Percentiles rank a stretch among this genome's conserved stretches.
Conservation (phyloP, 2,113 vertebrate species). For the Aphyosemion australe region DNA sequence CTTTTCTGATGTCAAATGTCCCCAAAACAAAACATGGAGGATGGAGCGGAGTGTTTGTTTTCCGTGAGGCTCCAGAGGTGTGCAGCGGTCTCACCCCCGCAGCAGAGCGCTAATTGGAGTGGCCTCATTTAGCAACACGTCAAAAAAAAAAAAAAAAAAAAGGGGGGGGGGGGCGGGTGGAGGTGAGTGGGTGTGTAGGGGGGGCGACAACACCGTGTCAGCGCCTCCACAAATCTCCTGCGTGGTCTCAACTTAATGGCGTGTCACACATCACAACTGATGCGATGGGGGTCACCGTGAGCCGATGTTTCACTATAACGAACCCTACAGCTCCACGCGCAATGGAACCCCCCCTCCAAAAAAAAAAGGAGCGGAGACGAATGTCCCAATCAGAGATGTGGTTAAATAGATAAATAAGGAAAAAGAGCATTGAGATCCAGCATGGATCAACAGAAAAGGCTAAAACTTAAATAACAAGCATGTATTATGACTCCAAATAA, state of each 20-base stretch:
- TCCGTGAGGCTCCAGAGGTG: conserved; percentile 30
- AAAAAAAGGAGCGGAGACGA: conserved; percentile 35
- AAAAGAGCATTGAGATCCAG: conserved; percentile 4
- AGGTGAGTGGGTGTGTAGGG: too few species aligned
- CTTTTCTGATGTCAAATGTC: background rate
- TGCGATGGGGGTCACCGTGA: conserved; percentile 70
- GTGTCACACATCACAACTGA: conserved; percentile 74
- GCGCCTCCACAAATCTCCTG: conserved; percentile 79
- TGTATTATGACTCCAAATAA: too few species aligned
- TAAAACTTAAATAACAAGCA: too few species aligned
- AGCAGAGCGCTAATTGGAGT: conserved; percentile 77
- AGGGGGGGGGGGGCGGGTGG: background rate
- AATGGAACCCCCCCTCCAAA: background rate
- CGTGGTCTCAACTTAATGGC: conserved; percentile 67
- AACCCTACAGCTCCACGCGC: conserved; percentile 32
- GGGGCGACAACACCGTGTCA: conserved; percentile 74
- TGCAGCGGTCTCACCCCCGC: conserved; percentile 60
- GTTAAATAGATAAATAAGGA: conserved; percentile 38
- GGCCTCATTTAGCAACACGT: conserved; percentile 79
- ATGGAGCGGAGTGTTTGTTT: background rate
- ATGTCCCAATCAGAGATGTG: conserved; percentile 67
- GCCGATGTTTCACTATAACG: conserved; percentile 75
- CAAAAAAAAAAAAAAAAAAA: conserved; percentile 40
- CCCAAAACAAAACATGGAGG: background rate
- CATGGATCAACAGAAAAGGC: too few species aligned